phyloP scores from a whole-genome alignment of 2,113 vertebrate genomes.

The Arenaria interpres region DNA sequence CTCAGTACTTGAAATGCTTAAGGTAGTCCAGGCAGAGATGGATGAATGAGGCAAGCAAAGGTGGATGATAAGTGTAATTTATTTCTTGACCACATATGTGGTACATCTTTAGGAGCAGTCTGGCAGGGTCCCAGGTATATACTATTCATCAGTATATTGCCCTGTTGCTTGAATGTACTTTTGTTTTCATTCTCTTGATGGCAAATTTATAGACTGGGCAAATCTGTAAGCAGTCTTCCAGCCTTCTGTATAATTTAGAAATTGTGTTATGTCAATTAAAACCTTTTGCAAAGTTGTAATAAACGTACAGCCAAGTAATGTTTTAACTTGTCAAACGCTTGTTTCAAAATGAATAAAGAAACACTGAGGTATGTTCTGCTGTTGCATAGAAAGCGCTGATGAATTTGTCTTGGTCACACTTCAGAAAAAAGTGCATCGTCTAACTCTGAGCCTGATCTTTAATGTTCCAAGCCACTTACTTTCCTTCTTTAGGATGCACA shows the following conservation, averaged over 20 bases:
- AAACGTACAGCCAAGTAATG: not conserved
- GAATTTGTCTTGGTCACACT: not conserved
- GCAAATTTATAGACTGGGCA: not conserved
- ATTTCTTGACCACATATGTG: conserved; percentile 6
- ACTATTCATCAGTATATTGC: not conserved
- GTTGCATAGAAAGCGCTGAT: not conserved
- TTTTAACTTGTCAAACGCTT: not conserved
- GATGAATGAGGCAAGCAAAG: conserved; percentile 8
- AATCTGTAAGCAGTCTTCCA: not conserved
- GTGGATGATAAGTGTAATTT: not conserved
- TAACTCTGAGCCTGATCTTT: not conserved
- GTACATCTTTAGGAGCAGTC: not conserved
- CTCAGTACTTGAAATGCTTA: not conserved
- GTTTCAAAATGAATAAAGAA: not conserved
- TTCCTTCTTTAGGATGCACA: not conserved
- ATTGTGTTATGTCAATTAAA: not conserved
- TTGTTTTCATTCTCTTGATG: not conserved
- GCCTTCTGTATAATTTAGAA: not conserved
- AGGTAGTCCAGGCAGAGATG: not conserved
- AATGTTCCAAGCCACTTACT: not conserved
- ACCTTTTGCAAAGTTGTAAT: not conserved
- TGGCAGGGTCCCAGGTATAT: not conserved
- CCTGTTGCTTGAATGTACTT: not conserved
- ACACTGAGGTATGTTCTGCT: not conserved
- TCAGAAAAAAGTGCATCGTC: not conserved